Percentiles rank a stretch among this genome's conserved stretches.
phyloP scores from a whole-genome alignment of 2,113 vertebrate genomes.

The Myotis brandtii region DNA sequence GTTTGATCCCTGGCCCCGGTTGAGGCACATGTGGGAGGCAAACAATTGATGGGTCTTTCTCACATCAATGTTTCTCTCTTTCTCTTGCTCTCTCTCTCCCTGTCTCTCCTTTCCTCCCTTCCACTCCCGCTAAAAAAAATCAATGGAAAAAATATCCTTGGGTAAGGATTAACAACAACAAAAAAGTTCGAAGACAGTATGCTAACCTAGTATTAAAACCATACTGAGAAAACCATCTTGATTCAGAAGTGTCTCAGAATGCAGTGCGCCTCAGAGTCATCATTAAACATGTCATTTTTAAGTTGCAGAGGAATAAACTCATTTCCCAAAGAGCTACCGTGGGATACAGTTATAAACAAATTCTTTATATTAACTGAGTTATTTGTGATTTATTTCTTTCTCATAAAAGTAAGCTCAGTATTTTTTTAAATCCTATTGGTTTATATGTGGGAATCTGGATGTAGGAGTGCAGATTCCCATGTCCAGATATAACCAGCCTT shows the following conservation, averaged over 20 bases:
- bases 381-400: conserved; percentile 74
- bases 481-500: neutral
- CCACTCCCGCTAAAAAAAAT: too few species aligned
- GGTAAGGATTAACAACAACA: neutral
- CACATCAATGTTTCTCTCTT: too few species aligned
- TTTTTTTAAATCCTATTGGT: conserved; percentile 28
- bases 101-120: too few species aligned
- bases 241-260: conserved; percentile 48
- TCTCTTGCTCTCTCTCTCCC: too few species aligned
- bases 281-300: conserved; percentile 63
- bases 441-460: conserved; percentile 53
- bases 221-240: conserved; percentile 43
- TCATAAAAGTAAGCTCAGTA: conserved; percentile 61
- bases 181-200: conserved; percentile 2
- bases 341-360: conserved; percentile 66
- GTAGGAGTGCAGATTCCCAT: neutral
- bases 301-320: conserved; percentile 60
- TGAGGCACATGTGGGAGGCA: too few species aligned
- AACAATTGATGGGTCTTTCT: too few species aligned
- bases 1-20: too few species aligned
- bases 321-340: conserved; percentile 52
- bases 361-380: conserved; percentile 61
- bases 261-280: conserved; percentile 15
- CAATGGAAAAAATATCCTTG: too few species aligned
- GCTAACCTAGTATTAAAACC: conserved; percentile 55